phyloP scores from a whole-genome alignment of 2,888 invertebrate species.

The Blera fallax region DNA sequence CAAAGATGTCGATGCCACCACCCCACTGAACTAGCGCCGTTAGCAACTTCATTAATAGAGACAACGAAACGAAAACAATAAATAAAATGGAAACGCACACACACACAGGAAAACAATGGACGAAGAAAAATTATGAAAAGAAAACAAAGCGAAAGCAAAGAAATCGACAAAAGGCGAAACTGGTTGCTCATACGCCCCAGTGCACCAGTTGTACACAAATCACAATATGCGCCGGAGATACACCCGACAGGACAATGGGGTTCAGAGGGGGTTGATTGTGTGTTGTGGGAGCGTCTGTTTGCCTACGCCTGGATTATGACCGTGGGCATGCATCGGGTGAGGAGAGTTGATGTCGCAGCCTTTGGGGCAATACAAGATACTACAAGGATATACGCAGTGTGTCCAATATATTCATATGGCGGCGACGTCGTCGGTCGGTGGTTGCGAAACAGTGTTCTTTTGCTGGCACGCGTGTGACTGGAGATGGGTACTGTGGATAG shows the following conservation, averaged over 20 bases:
- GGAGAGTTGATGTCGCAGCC: slow-evolving; percentile 13
- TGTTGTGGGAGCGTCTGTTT: slow-evolving; percentile 14
- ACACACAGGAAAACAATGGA: slow-evolving; percentile 30
- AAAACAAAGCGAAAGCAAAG: slow-evolving; percentile 46
- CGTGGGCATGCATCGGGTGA: not conserved
- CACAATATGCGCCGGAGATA: slow-evolving; percentile 39
- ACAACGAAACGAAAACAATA: slow-evolving; percentile 61
- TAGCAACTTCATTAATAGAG: slow-evolving; percentile 60
- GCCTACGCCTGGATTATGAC: not conserved
- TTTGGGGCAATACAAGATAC: slow-evolving; percentile 12
- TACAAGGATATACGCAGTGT: not conserved
- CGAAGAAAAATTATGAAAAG: slow-evolving; percentile 41
- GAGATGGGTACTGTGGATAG: not conserved
- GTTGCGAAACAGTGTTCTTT: not conserved
- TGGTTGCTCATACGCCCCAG: slow-evolving; percentile 62
- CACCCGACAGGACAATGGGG: slow-evolving; percentile 26
- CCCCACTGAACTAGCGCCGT: not conserved
- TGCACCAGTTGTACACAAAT: slow-evolving; percentile 57
- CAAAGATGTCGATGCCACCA: slow-evolving; percentile 61
- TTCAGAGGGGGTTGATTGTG: not conserved
- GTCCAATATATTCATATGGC: slow-evolving; percentile 22
- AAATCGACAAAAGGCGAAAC: slow-evolving; percentile 45
- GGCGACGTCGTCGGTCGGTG: not conserved
- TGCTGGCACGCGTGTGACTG: not conserved
- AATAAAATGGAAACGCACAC: slow-evolving; percentile 52